phyloP scores from a whole-genome alignment of 2,888 invertebrate genomes.

The Willowsia nigromaculata region DNA sequence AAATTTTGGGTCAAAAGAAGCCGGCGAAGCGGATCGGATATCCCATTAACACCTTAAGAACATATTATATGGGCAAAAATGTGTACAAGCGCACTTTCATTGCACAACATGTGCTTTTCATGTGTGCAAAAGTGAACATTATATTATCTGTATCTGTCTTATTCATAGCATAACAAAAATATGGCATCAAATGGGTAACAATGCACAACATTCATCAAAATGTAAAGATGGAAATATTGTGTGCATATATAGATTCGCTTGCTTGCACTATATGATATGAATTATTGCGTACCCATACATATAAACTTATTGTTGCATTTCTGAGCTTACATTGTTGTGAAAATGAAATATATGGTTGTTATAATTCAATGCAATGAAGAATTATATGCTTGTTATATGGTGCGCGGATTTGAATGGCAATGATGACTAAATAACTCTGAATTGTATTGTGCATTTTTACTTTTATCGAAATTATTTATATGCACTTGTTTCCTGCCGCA shows the following conservation, averaged over 20 bases:
- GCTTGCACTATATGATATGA: constrained; percentile 7
- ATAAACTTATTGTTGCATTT: constrained; percentile 7
- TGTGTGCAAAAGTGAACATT: constrained; percentile 11
- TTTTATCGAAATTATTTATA: not conserved
- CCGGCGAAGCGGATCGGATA: constrained; percentile 77
- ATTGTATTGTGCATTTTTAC: not conserved
- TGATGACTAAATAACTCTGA: not conserved
- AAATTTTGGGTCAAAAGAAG: constrained; percentile 77
- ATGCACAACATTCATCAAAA: constrained; percentile 32
- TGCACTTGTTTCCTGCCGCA: constrained; percentile 20
- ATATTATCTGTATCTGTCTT: constrained; percentile 42
- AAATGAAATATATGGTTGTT: constrained; percentile 16
- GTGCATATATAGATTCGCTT: not conserved
- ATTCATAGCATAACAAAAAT: constrained; percentile 61
- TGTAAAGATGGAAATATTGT: not conserved
- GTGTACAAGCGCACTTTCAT: constrained; percentile 6
- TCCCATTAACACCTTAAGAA: constrained; percentile 66
- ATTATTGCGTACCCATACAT: constrained; percentile 26
- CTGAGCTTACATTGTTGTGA: not conserved
- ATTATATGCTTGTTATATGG: not conserved
- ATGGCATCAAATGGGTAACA: constrained; percentile 41
- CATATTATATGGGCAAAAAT: not conserved
- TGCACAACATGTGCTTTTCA: constrained; percentile 65
- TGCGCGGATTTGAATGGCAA: not conserved
- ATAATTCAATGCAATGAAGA: not conserved